phyloP scores from a whole-genome alignment of 2,113 vertebrate species.

The Dicrurus megarhynchus region DNA sequence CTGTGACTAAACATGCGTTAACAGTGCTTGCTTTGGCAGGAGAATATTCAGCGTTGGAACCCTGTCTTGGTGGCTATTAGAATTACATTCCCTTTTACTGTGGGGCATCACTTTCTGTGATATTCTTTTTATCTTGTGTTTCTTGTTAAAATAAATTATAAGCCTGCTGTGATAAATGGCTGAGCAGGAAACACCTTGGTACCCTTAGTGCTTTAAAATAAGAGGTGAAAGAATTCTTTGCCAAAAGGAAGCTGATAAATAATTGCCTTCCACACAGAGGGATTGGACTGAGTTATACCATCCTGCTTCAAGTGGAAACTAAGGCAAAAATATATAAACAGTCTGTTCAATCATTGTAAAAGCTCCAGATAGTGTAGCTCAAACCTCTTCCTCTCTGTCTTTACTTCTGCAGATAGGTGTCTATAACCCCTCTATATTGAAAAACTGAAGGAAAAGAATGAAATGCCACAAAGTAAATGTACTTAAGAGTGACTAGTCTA shows the following conservation, averaged over 20 bases:
- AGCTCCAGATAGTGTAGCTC: neutral
- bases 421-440: neutral
- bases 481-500: neutral
- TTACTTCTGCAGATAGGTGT: neutral
- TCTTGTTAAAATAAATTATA: conserved; percentile 53
- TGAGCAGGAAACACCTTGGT: conserved; percentile 65
- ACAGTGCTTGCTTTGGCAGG: neutral
- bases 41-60: neutral
- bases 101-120: conserved; percentile 17
- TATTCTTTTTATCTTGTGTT: conserved; percentile 38
- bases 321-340: conserved; percentile 10
- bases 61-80: neutral
- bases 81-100: neutral
- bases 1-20: neutral
- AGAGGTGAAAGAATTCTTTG: conserved; percentile 39
- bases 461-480: neutral
- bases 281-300: neutral
- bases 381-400: neutral
- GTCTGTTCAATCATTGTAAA: neutral
- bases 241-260: conserved; percentile 54
- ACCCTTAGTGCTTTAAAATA: conserved; percentile 36
- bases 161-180: conserved; percentile 54
- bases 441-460: neutral
- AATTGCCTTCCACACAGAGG: neutral
- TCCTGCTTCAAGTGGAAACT: conserved; percentile 23